Conservation (phyloP, 1,140 invertebrate genomes). For the Zeugodacus cucurbitae region DNA sequence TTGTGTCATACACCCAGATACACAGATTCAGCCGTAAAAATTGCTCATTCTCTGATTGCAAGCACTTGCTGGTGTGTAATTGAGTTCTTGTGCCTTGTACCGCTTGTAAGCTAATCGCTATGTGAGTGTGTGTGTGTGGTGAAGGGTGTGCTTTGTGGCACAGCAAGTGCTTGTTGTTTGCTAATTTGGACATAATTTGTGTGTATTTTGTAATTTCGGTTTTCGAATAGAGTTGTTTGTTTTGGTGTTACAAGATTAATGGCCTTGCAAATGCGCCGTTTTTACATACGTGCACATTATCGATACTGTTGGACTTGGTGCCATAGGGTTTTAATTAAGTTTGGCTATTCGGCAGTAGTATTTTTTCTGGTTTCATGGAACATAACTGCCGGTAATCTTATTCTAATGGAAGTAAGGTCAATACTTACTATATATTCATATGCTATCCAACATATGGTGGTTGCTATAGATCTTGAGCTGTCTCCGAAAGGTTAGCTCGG, state of each 20-base stretch:
- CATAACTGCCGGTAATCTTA: too few relatives aligned
- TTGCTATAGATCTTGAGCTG: too few relatives aligned
- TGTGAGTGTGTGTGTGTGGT: background rate
- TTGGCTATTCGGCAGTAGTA: too few relatives aligned
- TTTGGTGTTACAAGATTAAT: constrained; percentile 42
- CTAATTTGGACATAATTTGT: constrained; percentile 66
- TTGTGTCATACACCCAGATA: constrained; percentile 39
- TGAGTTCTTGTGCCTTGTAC: background rate
- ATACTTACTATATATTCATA: too few relatives aligned
- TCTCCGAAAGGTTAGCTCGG: too few relatives aligned
- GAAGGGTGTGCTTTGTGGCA: constrained; percentile 5
- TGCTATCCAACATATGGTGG: too few relatives aligned
- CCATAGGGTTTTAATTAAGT: too few relatives aligned
- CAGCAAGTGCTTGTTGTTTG: constrained; percentile 49
- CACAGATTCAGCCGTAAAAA: constrained; percentile 46
- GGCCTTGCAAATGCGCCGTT: constrained; percentile 43
- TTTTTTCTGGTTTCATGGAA: too few relatives aligned
- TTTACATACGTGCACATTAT: constrained; percentile 61
- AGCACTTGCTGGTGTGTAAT: constrained; percentile 4
- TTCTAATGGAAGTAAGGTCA: too few relatives aligned
- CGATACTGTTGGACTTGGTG: background rate
- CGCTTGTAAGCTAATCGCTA: background rate
- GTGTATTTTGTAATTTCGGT: constrained; percentile 44
- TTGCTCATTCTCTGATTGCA: constrained; percentile 42
- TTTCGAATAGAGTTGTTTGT: constrained; percentile 10